These are phyloP conservation scores for Brachyistius frenatus DNA, from an alignment of 2,113 vertebrate species.

Conservation along the genomic window DNA sequence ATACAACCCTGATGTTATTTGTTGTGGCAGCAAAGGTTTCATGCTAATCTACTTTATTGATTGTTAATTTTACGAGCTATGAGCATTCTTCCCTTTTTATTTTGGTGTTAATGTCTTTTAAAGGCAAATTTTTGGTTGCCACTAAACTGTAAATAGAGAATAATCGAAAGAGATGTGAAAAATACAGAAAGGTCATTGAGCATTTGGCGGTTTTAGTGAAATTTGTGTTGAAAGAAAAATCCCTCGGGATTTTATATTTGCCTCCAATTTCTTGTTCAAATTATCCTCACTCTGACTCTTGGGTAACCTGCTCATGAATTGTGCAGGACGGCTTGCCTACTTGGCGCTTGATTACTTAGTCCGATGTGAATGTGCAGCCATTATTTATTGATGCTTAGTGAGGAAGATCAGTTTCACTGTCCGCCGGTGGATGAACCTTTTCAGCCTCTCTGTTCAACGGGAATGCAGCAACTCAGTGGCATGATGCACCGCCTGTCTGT, in stretches of 20 bases:
- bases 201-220: conserved; percentile 4
- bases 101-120: conserved; percentile 7
- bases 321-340: conserved; percentile 76
- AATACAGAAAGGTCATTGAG: neutral
- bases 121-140: neutral
- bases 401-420: conserved; percentile 82
- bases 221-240: conserved; percentile 12
- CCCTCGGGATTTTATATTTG: neutral
- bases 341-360: conserved; percentile 79
- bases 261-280: conserved; percentile 32
- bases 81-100: neutral
- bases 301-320: conserved; percentile 82
- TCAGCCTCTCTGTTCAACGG: conserved; percentile 50
- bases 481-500: conserved; percentile 55
- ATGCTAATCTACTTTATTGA: neutral
- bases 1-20: conserved; percentile 10
- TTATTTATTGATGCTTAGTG: conserved; percentile 84
- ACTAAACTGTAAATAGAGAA: neutral
- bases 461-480: conserved; percentile 37
- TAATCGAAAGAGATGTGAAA: neutral
- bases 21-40: conserved; percentile 14
- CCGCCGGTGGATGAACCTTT: conserved; percentile 67
- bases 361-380: conserved; percentile 68
- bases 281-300: conserved; percentile 67
- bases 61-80: conserved; percentile 9